Percentiles rank a stretch among this genome's conserved stretches.
phyloP scores from a whole-genome alignment of 2,888 invertebrate genomes.

The Empis stercorea region DNA sequence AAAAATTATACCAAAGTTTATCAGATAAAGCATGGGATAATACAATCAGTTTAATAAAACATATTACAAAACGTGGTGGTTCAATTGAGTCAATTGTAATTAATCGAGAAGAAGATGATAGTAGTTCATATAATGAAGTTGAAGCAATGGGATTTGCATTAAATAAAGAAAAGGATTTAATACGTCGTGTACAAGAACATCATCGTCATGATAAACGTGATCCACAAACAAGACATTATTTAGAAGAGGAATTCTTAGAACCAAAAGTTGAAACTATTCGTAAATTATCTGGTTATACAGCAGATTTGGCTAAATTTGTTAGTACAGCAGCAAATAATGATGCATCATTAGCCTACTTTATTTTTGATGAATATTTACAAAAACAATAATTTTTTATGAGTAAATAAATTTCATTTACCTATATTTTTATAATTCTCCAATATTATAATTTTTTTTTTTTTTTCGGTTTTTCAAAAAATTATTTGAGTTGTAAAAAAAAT shows the following conservation, averaged over 20 bases:
- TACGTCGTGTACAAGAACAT: conserved; percentile 51
- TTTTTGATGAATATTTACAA: conserved; percentile 55
- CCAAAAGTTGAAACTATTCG: conserved; percentile 55
- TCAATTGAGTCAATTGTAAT: conserved; percentile 27
- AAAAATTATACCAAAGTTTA: conserved; percentile 55
- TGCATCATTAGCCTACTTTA: conserved; percentile 50
- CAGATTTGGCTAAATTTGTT: conserved; percentile 56
- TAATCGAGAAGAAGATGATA: conserved; percentile 13
- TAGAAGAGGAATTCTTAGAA: conserved; percentile 65
- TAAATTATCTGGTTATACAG: conserved; percentile 56
- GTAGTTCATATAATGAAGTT: conserved; percentile 44
- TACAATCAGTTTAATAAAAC: conserved; percentile 62
- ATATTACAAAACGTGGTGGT: conserved; percentile 60
- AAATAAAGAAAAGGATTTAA: conserved; percentile 60
- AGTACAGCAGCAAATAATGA: conserved; percentile 38
- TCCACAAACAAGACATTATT: conserved; percentile 58
- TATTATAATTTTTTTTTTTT: too few species aligned
- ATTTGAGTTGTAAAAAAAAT: too few species aligned
- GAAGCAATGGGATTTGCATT: conserved; percentile 60
- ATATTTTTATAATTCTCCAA: too few species aligned
- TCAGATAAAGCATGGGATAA: conserved; percentile 65
- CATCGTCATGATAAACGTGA: conserved; percentile 43
- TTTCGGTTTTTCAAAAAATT: too few species aligned
- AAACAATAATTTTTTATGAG: conserved; percentile 35
- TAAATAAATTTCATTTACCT: not conserved